Percentiles rank a stretch among this genome's conserved stretches.
phyloP scores from a whole-genome alignment of 35 echinoderm and acorn worm genomes.

The Ophioderma brevispina region DNA sequence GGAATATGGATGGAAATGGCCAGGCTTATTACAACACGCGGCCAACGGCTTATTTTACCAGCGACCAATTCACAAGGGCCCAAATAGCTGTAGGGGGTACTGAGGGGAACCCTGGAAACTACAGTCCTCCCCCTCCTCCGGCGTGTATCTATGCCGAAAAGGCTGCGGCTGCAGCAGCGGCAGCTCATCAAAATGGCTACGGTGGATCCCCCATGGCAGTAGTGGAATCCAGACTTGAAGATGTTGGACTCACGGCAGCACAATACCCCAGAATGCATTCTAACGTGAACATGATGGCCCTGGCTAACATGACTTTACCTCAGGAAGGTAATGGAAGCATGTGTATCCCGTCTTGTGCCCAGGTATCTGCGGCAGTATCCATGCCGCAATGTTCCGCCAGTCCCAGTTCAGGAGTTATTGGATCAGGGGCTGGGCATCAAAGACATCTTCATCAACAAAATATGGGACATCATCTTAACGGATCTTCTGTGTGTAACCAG shows the following conservation, averaged over 20 bases:
- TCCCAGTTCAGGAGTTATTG: neutral
- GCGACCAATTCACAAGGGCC: constrained; percentile 1
- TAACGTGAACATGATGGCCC: constrained; percentile 41
- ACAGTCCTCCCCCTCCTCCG: constrained; percentile 51
- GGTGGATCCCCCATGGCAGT: constrained; percentile 42
- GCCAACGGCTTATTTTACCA: neutral
- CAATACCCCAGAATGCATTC: constrained; percentile 37
- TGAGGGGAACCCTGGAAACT: constrained; percentile 9
- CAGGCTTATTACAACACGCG: neutral
- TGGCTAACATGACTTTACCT: constrained; percentile 38
- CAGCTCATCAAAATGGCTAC: constrained; percentile 21
- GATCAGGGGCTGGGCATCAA: neutral
- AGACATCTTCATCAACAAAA: constrained; percentile 10
- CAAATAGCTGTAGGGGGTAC: neutral
- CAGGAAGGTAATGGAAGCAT: constrained; percentile 43
- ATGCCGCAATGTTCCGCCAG: neutral
- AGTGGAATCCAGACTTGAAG: constrained; percentile 43
- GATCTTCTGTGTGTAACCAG: neutral
- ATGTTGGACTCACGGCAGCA: constrained; percentile 20
- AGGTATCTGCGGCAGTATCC: constrained; percentile 3
- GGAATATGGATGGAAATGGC: neutral
- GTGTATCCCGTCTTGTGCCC: neutral
- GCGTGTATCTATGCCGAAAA: constrained; percentile 65
- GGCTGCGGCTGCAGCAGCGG: constrained; percentile 26
- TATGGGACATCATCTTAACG: constrained; percentile 21